Evolutionary conservation across 1,140 invertebrate genomes (phyloP), one percentile per base, ranked within the genome.

Genomic region (Bactericera cockerelli): DNA sequence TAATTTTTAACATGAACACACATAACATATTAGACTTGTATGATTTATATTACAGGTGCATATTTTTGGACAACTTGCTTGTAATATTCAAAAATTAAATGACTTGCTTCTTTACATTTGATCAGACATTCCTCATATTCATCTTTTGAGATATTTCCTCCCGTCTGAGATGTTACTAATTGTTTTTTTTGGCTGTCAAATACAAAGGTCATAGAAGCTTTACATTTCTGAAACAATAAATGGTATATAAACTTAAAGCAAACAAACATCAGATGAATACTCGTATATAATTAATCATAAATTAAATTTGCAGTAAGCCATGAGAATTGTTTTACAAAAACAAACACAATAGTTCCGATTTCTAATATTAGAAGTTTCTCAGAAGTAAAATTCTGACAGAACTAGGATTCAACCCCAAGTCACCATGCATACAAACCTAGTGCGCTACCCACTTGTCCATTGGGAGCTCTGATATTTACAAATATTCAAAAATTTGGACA

Each of bases 81-180:
- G 22, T 49, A 49, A 22, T 49, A 49, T 16, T 49, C n/a, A 16
- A 49, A 49, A 10, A 49, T 49, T 6, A 6, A 16, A 10, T 49
- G 4, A 22, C 42, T 49, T 10, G 42, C 42, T 19, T 49, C 42
- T 49, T 16, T 49, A 49, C 42, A 49, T 22, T n/a, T 49, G n/a
- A 49, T 49, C 42, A 49, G 22, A 49, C 42, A 49, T 19, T 49
- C 42, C 19, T 49, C 42, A 49, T 49, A 49, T 49, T 49, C 8
- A 49, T 16, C 19, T 49, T 49, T 3, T 10, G n/a, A 19, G 19
- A 49, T 10, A 19, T 22, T 49, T n/a, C 42, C 42, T 49, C 42
- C 42, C 6, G 42, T 49, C 22, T 49, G 42, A 19, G 42, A 49
- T 22, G 22, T 49, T 6, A 49, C 42, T 49, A 49, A n/a, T 10